phyloP scores from a whole-genome alignment of 2,113 vertebrate genomes.

The Podarcis muralis region DNA sequence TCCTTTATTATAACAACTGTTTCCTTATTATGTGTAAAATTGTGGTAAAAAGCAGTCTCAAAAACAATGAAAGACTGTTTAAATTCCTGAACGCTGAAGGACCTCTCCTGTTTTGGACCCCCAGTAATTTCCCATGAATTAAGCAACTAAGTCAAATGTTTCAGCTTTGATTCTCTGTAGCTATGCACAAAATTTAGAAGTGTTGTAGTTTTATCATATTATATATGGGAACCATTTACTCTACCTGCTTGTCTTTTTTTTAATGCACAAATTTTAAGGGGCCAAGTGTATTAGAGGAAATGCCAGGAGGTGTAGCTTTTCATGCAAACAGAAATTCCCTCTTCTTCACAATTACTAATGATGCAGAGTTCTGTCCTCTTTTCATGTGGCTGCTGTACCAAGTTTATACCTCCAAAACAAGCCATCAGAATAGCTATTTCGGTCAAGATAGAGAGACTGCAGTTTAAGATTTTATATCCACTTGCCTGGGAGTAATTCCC shows the following conservation, averaged over 20 bases:
- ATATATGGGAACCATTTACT: background rate
- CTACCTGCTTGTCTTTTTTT: background rate
- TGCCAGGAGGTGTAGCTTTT: no score
- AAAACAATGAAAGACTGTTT: slow-evolving; percentile 8
- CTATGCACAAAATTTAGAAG: no score
- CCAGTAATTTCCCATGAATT: background rate
- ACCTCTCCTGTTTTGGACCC: background rate
- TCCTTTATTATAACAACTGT: slow-evolving; percentile 11
- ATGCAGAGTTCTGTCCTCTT: no score
- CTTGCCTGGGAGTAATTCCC: background rate
- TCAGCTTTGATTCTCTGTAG: background rate
- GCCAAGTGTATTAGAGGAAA: no score
- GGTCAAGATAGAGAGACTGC: background rate
- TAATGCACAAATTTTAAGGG: background rate
- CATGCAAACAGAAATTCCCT: no score
- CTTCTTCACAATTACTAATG: no score
- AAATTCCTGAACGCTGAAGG: background rate
- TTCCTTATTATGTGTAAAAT: slow-evolving; percentile 10
- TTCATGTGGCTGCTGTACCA: background rate
- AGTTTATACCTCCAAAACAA: background rate
- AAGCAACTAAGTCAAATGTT: background rate
- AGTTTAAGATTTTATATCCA: background rate
- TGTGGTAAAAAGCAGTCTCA: background rate
- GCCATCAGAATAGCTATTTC: background rate
- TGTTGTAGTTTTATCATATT: no score